Evolutionary conservation across 2,797 vertebrate species (phyloP), one percentile per base, ranked within the genome.

Genomic region (Phoxinus dragarum): DNA sequence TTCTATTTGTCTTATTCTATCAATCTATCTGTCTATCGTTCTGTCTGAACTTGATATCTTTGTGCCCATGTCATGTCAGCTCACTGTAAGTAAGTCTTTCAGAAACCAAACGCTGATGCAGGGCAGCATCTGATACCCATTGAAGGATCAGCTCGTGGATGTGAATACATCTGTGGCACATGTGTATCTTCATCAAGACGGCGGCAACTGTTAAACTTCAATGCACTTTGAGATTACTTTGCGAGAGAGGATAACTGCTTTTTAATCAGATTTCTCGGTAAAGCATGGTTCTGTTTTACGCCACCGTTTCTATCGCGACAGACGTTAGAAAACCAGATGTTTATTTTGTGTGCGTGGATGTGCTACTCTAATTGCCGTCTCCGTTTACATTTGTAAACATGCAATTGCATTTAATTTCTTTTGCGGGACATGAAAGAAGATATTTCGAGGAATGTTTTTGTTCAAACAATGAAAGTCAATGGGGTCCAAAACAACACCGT

Each of bases 151-250:
- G 82, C 85, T 84, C 81, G 73, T 76, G 80, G 49, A 82, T 78
- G 44, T 68, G 27, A 85, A 73, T 88, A 92, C 92, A 90, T 93
- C 91, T 91, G 91, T 83, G 86, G 84, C 90, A 91, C 94, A 95
- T 91, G 92, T 94, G 94, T 90, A 90, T 94, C 90, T 91, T 90
- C 86, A 90, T 94, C 92, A 93, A 91, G 93, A 81, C 91, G 88
- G 83, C 87, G 86, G 90, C 79, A 85, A 91, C 89, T 89, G 91
- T 93, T 93, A 93, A 93, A 91, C 90, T 91, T 92, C 91, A 92
- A 84, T 92, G 91, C 88, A 87, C 87, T 92, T 90, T 86, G 75
- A 89, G 91, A 93, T 91, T 89, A 88, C 88, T 93, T 92, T 94
- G 91, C 93, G 87, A 92, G 86, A 91, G 80, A 77, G 78, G 85